phyloP scores from a whole-genome alignment of 2,797 vertebrate genomes.

The Scleropages formosus region DNA sequence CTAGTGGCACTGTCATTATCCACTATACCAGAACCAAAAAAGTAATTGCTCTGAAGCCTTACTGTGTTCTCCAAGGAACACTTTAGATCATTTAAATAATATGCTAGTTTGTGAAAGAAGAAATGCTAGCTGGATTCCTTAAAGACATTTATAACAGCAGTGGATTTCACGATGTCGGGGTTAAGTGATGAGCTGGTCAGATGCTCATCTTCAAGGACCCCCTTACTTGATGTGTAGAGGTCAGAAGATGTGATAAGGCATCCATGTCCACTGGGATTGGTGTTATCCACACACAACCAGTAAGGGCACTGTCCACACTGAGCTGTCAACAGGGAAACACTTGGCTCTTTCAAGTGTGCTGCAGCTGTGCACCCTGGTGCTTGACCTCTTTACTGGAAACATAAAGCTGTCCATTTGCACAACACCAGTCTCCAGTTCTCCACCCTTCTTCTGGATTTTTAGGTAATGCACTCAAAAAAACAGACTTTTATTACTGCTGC shows the following conservation, averaged over 20 bases:
- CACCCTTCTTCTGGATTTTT: not conserved
- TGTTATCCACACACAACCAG: constrained; percentile 26
- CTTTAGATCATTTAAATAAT: constrained; percentile 6
- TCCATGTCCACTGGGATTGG: not conserved
- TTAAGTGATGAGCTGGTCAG: constrained; percentile 19
- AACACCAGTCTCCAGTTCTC: not conserved
- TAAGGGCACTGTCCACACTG: constrained; percentile 29
- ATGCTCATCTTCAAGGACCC: constrained; percentile 17
- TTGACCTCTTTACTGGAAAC: not conserved
- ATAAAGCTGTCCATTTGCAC: not conserved
- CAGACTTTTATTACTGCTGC: not conserved
- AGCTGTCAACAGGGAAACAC: constrained; percentile 32
- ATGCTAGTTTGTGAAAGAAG: constrained; percentile 1
- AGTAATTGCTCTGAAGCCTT: too few species aligned
- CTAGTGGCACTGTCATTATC: constrained; percentile 44
- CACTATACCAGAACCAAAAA: constrained; percentile 38
- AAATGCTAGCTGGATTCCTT: not conserved
- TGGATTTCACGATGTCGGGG: not conserved
- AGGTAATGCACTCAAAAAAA: not conserved
- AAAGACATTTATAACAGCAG: not conserved
- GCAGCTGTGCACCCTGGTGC: not conserved
- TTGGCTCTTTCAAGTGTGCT: not conserved
- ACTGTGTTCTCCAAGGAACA: not conserved
- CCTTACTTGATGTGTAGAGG: not conserved
- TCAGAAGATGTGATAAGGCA: constrained; percentile 16